Conservation (phyloP, 1,140 invertebrate genomes). For the Achatina immaculata region DNA sequence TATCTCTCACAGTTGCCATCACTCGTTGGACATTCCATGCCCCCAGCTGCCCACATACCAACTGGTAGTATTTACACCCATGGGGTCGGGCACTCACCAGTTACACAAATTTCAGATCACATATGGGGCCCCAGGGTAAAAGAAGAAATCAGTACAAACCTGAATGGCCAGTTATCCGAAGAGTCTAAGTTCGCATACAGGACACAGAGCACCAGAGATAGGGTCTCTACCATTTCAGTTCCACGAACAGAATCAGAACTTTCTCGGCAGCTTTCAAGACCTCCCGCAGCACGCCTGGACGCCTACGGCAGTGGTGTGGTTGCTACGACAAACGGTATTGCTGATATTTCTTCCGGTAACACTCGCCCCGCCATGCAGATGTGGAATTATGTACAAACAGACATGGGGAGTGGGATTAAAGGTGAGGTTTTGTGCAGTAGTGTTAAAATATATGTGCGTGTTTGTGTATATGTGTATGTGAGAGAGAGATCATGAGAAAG, state of each 20-base stretch:
- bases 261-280: not conserved
- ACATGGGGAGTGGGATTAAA: no score
- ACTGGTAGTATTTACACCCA: slow-evolving; percentile 22
- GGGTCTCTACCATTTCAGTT: not conserved
- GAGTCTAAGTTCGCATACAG: not conserved
- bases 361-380: no score
- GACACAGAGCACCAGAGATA: not conserved
- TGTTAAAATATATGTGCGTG: no score
- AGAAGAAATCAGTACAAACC: not conserved
- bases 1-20: slow-evolving; percentile 33
- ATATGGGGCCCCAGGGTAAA: not conserved
- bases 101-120: not conserved
- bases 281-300: not conserved
- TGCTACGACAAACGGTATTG: not conserved
- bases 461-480: no score
- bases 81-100: not conserved
- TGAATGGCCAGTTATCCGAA: not conserved
- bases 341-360: no score
- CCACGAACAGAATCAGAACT: not conserved
- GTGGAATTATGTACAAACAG: no score
- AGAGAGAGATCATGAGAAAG: no score
- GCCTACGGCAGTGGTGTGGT: not conserved
- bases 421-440: no score
- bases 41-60: not conserved
- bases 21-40: slow-evolving; percentile 8